Base-by-base conservation (phyloP, 1,140 invertebrate species). In the Brachionus koreanus region DNA sequence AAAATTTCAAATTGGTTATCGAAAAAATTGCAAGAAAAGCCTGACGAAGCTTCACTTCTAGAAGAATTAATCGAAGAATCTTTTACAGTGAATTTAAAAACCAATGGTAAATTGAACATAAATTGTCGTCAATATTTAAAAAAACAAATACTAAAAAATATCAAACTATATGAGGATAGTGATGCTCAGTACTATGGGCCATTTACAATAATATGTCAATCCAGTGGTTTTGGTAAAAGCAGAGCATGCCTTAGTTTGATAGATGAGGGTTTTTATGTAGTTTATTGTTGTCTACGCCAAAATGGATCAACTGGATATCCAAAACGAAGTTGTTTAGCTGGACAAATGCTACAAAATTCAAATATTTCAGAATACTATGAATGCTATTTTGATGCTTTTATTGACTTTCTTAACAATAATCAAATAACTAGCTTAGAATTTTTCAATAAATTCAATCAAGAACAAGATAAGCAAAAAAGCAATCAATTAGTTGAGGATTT, bases 201-300 rank as follows among this genome's bases (percentile, higher is more conserved):
- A 7, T 75, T 12, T 33, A 42, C 72, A 29, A 29, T 16, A 46
- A 9, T 75, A 10, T 49, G 39, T n/a, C 72, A 75, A 75, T 75
- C 72, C 9, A 75, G 72, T 12, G 72, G 72, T 3, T 75, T 49
- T 33, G 72, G 72, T 29, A 75, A 75, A 75, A 42, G 35, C 7
- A 75, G 72, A 16, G 39, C 42, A 46, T 46, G 42, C 19, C 6
- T 25, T 12, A 49, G 72, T 10, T 52, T 75, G 19, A 12, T 25
- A 3, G 72, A 75, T 7, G 42, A 75, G 10, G 19, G 42, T 5
- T 75, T 39, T 75, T 67, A 10, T 37, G 39, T 75, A 2, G 72
- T 75, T 19, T 75, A 42, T 16, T 75, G 72, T 33, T 75, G 72
- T 33, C 25, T 75, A 5, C 39, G 72, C 7, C 6, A 39, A 9